Evolutionary conservation across 1,140 invertebrate species (phyloP), one percentile per base, ranked within the genome.

Genomic region (Ceratoteleas bidentatus): DNA sequence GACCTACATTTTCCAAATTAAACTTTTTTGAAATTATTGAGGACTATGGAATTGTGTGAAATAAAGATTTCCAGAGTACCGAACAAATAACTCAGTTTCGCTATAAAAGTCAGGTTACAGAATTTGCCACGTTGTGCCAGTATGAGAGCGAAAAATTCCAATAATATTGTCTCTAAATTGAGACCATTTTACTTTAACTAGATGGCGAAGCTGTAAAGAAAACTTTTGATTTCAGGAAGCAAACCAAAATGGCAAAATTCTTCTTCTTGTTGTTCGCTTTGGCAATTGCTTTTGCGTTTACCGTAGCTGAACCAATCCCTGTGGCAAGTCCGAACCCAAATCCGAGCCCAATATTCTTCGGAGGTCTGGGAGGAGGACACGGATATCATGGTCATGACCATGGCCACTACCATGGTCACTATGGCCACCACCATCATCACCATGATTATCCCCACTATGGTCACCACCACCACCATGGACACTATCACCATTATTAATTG

Each of bases 321-420:
- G 7, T 24, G 1, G 24, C 24, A 4, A 24, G 4, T 4, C 24
- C 24, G 4, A 4, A 58, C 3, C 56, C 56, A 8, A 58, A 61
- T 49, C 58, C 58, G 10, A 61, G n/a, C 34, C 58, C 58, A 16
- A 1, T 47, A 5, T 61, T 61, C 11, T 61, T 61, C 34, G 58
- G 58, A 61, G 24, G n/a, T n/a, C n/a, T n/a, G n/a, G n/a, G 45
- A 13, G 58, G 58, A 8, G 43, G 45, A 3, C 14, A 61, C 14
- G 43, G 24, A 47, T 45, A 61, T 49, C 32, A 61, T 24, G 11
- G 13, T 3, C 32, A 49, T n/a, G n/a, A n/a, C 14, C n/a, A 61
- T 49, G 15, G 10, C 11, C 56, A 43, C 34, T 4, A 24, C 24
- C 24, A 24, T 24, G 24, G 24, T 24, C 24, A 24, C 24, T 24